phyloP scores from a whole-genome alignment of 2,113 vertebrate genomes.

The Bambusicola thoracicus region DNA sequence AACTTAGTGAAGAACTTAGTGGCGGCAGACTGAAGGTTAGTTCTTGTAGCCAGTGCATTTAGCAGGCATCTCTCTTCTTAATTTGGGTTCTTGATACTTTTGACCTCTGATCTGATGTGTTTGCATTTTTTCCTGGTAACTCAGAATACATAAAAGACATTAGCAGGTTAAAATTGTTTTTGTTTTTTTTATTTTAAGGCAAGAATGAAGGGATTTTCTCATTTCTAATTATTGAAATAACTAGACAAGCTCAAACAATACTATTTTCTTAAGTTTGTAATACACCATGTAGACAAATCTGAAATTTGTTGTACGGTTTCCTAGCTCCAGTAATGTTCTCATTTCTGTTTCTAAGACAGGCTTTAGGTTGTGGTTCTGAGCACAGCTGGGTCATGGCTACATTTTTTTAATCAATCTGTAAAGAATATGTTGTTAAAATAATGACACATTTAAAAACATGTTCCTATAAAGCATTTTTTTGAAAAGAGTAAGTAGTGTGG shows the following conservation, averaged over 20 bases:
- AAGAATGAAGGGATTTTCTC: not conserved
- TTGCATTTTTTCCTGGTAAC: not conserved
- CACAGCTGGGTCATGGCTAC: not conserved
- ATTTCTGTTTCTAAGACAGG: not conserved
- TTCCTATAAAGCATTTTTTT: not conserved
- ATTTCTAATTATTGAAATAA: not conserved
- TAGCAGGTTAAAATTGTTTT: not conserved
- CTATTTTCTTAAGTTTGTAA: not conserved
- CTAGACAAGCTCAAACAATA: not conserved
- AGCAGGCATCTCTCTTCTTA: not conserved
- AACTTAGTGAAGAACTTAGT: conserved; percentile 97
- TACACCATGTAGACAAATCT: not conserved
- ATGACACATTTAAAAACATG: not conserved
- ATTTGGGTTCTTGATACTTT: not conserved
- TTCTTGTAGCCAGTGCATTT: not conserved
- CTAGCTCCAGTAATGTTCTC: not conserved
- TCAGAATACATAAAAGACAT: not conserved
- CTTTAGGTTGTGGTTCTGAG: not conserved
- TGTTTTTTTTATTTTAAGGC: not conserved
- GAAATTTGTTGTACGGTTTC: not conserved
- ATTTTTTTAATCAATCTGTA: not conserved
- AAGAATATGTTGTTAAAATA: not conserved
- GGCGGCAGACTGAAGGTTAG: conserved; percentile 95
- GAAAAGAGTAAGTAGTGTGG: not conserved
- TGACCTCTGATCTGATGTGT: not conserved